Conservation (phyloP, 2,888 invertebrate species). For the Steromphala cineraria region DNA sequence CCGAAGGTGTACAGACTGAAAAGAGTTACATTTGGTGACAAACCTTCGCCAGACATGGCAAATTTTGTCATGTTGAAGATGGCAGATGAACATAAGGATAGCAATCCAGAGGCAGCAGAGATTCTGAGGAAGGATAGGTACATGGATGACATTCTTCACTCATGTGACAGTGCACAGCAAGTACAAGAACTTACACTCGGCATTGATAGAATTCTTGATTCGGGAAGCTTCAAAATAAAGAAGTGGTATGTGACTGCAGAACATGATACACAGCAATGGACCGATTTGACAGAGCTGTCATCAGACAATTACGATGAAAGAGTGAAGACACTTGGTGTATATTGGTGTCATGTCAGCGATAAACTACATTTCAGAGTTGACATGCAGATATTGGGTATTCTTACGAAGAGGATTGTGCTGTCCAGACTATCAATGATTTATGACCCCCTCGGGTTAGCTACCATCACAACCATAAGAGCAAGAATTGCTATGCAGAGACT, state of each 20-base stretch:
- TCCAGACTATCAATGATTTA: neutral
- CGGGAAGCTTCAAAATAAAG: conserved; percentile 24
- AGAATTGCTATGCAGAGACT: conserved; percentile 18
- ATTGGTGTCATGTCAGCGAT: neutral
- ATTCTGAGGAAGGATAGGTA: conserved; percentile 26
- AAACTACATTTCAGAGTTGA: neutral
- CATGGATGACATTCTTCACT: conserved; percentile 28
- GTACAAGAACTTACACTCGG: neutral
- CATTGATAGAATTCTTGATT: neutral
- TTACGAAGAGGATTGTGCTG: neutral
- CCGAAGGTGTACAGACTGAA: neutral
- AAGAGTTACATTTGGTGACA: neutral
- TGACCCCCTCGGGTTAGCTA: neutral
- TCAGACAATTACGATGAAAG: too few relatives aligned
- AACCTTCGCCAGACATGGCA: neutral
- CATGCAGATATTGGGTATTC: neutral
- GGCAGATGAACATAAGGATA: conserved; percentile 11
- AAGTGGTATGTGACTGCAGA: conserved; percentile 15
- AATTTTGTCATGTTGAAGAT: conserved; percentile 26
- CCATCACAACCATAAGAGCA: neutral
- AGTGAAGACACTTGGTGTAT: conserved; percentile 10
- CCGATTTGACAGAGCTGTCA: neutral
- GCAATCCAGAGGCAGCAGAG: conserved; percentile 18
- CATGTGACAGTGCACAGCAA: neutral
- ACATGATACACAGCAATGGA: neutral